Evolutionary conservation across 2,113 vertebrate species (phyloP).

Genomic region (Nannospalax galili): DNA sequence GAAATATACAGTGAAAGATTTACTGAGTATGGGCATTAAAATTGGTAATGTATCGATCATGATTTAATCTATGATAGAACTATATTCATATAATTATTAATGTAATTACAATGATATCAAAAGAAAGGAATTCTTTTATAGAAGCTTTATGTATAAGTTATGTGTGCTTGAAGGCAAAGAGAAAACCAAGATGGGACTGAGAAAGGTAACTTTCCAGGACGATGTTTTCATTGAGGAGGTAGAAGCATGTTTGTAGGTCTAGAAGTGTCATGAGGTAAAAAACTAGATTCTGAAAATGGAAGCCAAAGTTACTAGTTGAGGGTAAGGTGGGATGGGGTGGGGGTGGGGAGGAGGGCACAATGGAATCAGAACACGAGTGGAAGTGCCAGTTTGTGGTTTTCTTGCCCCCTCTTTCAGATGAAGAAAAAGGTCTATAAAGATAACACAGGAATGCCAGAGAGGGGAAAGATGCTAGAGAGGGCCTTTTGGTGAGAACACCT

Average conservation of each 20-base stretch:
- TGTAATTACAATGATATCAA: too few species aligned
- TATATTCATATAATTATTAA: neutral
- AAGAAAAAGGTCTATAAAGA: neutral
- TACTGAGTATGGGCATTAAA: neutral
- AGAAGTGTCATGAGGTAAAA: neutral
- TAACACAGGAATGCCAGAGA: neutral
- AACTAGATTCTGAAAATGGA: slow-evolving; percentile 5
- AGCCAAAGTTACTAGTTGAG: neutral
- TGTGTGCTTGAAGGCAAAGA: neutral
- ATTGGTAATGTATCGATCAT: neutral
- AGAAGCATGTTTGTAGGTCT: neutral
- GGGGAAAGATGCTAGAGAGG: neutral
- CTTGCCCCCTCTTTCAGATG: neutral
- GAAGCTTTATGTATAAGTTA: neutral
- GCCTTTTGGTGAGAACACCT: neutral
- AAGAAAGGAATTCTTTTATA: too few species aligned
- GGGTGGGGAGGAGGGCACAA: neutral
- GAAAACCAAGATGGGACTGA: neutral
- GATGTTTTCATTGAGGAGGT: neutral
- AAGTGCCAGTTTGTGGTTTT: neutral
- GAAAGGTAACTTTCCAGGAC: neutral
- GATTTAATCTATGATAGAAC: slow-evolving; percentile 1
- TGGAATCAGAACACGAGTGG: neutral
- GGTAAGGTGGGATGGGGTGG: neutral
- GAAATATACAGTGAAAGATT: neutral